phyloP scores from a whole-genome alignment of 23 tunicate genomes.

The Diplosoma virens region DNA sequence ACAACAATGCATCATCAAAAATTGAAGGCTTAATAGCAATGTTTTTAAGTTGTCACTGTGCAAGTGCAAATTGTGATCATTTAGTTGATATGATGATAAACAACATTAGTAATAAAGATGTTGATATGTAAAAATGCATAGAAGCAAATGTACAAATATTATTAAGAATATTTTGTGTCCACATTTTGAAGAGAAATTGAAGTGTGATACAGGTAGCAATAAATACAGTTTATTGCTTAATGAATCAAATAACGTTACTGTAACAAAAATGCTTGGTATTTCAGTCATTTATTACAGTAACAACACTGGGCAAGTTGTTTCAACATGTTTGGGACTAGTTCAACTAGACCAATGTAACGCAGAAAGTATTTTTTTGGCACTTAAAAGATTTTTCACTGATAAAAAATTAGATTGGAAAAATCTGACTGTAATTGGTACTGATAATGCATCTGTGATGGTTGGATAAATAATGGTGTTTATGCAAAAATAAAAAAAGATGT shows the following conservation, averaged over 20 bases:
- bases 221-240: background rate
- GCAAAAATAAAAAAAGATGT: constrained; percentile 23
- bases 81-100: background rate
- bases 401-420: background rate
- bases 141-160: constrained; percentile 8
- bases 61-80: constrained; percentile 2
- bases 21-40: background rate
- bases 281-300: background rate
- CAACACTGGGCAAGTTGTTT: constrained; percentile 1
- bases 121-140: background rate
- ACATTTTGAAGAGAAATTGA: background rate
- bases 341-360: background rate
- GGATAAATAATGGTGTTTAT: constrained; percentile 20
- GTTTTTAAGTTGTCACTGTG: constrained; percentile 10
- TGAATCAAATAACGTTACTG: constrained; percentile 5
- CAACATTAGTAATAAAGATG: background rate
- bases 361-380: background rate
- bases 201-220: background rate
- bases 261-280: constrained; percentile 1
- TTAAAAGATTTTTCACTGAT: background rate
- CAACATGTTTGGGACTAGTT: background rate
- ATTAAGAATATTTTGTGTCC: background rate
- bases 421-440: background rate
- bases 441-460: constrained; percentile 8
- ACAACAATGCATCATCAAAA: background rate